phyloP scores from a whole-genome alignment of 2,888 invertebrate species.

The Papilio elwesi region DNA sequence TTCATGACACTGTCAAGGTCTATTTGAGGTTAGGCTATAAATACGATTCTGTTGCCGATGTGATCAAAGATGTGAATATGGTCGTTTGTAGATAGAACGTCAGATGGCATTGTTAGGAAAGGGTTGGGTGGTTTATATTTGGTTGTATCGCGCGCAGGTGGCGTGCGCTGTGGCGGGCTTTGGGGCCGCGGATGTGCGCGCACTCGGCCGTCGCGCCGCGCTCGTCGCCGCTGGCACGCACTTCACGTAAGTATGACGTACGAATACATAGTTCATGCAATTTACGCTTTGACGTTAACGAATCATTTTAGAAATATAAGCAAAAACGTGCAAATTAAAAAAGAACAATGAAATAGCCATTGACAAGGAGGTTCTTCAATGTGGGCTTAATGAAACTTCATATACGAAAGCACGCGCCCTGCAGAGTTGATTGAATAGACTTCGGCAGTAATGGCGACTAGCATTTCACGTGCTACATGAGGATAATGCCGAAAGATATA shows the following conservation, averaged over 20 bases:
- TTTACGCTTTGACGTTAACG: conserved; percentile 21
- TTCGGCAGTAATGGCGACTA: background rate
- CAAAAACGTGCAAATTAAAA: background rate
- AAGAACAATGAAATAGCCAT: background rate
- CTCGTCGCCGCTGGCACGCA: conserved; percentile 86
- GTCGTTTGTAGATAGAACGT: conserved; percentile 52
- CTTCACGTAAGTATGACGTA: conserved; percentile 78
- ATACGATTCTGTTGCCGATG: conserved; percentile 64
- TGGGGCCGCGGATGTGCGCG: conserved; percentile 87
- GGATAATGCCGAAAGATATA: background rate
- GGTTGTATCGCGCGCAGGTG: conserved; percentile 36
- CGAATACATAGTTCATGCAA: conserved; percentile 13
- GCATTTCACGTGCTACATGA: background rate
- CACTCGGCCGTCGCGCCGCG: conserved; percentile 77
- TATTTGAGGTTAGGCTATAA: conserved; percentile 81
- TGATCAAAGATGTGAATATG: conserved; percentile 52
- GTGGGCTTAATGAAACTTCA: conserved; percentile 2
- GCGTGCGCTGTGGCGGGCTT: conserved; percentile 77
- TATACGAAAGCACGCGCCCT: background rate
- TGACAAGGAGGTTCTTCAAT: background rate
- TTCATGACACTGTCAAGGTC: conserved; percentile 82
- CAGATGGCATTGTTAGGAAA: conserved; percentile 53
- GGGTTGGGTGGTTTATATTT: conserved; percentile 45
- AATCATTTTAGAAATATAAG: conserved; percentile 1
- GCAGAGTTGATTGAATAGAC: background rate